These are phyloP conservation scores for Microplitis manilae DNA, from an alignment of 2,888 invertebrate species.

Conservation along the genomic window DNA sequence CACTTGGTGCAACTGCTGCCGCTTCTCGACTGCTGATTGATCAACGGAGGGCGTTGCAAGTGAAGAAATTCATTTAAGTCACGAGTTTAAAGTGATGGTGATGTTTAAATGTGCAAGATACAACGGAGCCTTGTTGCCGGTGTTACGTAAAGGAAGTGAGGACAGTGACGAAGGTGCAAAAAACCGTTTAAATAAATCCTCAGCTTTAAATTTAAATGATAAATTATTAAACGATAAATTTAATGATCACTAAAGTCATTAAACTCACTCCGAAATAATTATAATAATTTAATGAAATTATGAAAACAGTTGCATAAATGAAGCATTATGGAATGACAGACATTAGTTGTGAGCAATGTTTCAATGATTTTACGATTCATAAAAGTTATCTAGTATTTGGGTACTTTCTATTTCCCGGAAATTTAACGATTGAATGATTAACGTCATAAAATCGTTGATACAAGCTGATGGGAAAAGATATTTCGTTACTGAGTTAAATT, in stretches of 20 bases:
- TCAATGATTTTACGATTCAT: background rate
- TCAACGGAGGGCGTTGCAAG: conserved; percentile 12
- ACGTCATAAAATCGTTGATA: background rate
- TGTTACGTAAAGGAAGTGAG: background rate
- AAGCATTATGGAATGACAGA: background rate
- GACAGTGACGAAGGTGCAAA: background rate
- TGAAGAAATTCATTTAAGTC: conserved; percentile 19
- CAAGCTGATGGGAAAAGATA: background rate
- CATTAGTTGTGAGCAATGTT: background rate
- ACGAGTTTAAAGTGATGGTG: conserved; percentile 7
- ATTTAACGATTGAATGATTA: background rate
- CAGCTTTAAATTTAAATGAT: background rate
- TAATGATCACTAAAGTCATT: no score
- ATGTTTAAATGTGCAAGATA: background rate
- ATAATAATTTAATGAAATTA: no score
- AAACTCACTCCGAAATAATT: no score
- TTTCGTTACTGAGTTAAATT: background rate
- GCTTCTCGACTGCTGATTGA: conserved; percentile 10
- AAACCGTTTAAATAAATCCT: background rate
- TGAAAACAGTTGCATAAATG: no score
- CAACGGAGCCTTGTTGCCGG: background rate
- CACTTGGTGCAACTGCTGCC: background rate
- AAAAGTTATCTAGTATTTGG: background rate
- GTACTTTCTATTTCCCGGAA: background rate
- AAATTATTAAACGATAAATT: background rate